These are phyloP conservation scores for Hecatera dysodea DNA, from an alignment of 2,888 invertebrate species.

Conservation along the genomic window DNA sequence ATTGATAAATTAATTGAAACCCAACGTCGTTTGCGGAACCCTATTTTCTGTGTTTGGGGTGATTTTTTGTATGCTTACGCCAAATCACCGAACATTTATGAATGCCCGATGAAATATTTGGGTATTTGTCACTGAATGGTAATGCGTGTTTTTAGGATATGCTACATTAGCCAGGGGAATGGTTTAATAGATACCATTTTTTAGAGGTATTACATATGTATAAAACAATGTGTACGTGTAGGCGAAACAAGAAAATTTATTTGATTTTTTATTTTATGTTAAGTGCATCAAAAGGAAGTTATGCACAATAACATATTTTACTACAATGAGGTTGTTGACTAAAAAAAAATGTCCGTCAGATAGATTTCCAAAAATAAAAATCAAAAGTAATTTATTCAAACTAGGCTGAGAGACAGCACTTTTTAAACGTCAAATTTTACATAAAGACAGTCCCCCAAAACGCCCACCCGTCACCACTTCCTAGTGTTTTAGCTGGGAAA, in stretches of 20 bases:
- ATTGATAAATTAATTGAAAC: slow-evolving; percentile 67
- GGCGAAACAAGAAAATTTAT: not conserved
- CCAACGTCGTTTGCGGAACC: slow-evolving; percentile 61
- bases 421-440: no score
- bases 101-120: slow-evolving; percentile 49
- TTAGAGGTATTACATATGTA: no score
- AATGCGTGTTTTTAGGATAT: slow-evolving; percentile 25
- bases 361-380: no score
- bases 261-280: not conserved
- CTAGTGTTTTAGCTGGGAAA: no score
- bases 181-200: slow-evolving; percentile 44
- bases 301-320: no score
- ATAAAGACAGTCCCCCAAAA: no score
- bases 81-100: slow-evolving; percentile 65
- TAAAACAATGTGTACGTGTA: not conserved
- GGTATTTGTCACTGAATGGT: slow-evolving; percentile 49
- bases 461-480: no score
- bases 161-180: slow-evolving; percentile 42
- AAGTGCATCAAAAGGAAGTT: no score
- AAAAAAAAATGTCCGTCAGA: no score
- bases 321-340: no score
- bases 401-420: no score
- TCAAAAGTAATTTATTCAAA: no score
- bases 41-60: slow-evolving; percentile 58
- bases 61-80: slow-evolving; percentile 62